phyloP scores from a whole-genome alignment of 2,113 vertebrate genomes.

The Aramus guarauna region DNA sequence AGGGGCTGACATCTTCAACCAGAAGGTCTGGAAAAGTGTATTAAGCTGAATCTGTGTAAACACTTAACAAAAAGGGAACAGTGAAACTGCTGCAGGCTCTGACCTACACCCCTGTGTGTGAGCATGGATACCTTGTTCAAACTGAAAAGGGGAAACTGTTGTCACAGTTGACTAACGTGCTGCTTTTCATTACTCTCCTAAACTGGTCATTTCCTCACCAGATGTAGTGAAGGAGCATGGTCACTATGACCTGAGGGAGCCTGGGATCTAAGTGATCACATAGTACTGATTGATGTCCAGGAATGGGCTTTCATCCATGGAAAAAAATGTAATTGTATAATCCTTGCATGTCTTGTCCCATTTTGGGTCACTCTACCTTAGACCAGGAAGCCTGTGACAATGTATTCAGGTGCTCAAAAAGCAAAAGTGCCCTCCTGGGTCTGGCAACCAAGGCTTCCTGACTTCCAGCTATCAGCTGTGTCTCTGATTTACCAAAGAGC shows the following conservation, averaged over 20 bases:
- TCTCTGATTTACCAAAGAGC: not conserved
- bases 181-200: not conserved
- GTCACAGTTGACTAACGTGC: fast-evolving
- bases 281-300: not conserved
- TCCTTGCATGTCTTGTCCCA: not conserved
- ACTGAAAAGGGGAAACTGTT: not conserved
- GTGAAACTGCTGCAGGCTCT: not conserved
- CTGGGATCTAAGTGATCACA: not conserved
- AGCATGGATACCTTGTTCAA: not conserved
- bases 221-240: not conserved
- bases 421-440: not conserved
- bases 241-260: not conserved
- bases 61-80: not conserved
- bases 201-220: not conserved
- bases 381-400: not conserved
- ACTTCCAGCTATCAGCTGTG: not conserved
- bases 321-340: not conserved
- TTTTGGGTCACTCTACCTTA: not conserved
- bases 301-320: not conserved
- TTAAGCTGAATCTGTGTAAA: not conserved
- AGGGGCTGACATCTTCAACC: not conserved
- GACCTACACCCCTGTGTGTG: not conserved
- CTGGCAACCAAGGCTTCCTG: not conserved
- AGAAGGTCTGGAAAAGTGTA: not conserved
- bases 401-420: not conserved